A percentile compares a stretch with the other conserved stretches of the same genome.
Evolutionary conservation across 1,140 invertebrate genomes (phyloP).

Genomic region (Eubasilissa regina): DNA sequence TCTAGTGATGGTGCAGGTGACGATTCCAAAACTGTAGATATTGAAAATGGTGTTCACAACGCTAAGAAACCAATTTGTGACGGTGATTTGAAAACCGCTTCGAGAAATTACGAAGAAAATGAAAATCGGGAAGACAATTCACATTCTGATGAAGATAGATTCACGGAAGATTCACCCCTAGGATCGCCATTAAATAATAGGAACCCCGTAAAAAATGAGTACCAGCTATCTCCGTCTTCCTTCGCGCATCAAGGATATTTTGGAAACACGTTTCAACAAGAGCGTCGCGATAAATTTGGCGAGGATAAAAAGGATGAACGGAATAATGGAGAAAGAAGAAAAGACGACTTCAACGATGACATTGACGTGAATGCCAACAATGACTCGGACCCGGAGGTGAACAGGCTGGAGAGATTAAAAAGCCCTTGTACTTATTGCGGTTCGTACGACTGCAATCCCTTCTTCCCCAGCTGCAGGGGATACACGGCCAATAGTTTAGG

Average conservation of each 20-base stretch:
- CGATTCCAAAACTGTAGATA: constrained; percentile 36
- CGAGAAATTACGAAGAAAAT: constrained; percentile 31
- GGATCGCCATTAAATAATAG: constrained; percentile 51
- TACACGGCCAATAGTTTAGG: constrained; percentile 20
- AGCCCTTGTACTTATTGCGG: constrained; percentile 59
- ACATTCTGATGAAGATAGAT: constrained; percentile 55
- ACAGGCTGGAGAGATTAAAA: constrained; percentile 66
- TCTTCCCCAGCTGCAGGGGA: constrained; percentile 53
- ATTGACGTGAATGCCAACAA: constrained; percentile 63
- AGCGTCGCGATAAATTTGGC: constrained; percentile 27
- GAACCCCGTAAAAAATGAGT: constrained; percentile 56
- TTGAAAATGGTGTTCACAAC: constrained; percentile 3
- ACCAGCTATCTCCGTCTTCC: constrained; percentile 50
- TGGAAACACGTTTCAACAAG: constrained; percentile 46
- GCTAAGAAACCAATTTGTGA: constrained; percentile 27
- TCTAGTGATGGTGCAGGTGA: constrained; percentile 19
- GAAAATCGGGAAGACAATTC: constrained; percentile 53
- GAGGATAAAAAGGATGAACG: constrained; percentile 60
- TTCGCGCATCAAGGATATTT: constrained; percentile 45
- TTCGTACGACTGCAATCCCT: constrained; percentile 57
- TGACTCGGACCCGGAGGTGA: constrained; percentile 67
- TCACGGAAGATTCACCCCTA: constrained; percentile 55
- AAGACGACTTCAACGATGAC: constrained; percentile 63
- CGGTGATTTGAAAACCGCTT: constrained; percentile 1
- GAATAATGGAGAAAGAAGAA: constrained; percentile 60